Evolutionary conservation across 2,888 invertebrate genomes (phyloP).

Genomic region (Tinea pellionella): DNA sequence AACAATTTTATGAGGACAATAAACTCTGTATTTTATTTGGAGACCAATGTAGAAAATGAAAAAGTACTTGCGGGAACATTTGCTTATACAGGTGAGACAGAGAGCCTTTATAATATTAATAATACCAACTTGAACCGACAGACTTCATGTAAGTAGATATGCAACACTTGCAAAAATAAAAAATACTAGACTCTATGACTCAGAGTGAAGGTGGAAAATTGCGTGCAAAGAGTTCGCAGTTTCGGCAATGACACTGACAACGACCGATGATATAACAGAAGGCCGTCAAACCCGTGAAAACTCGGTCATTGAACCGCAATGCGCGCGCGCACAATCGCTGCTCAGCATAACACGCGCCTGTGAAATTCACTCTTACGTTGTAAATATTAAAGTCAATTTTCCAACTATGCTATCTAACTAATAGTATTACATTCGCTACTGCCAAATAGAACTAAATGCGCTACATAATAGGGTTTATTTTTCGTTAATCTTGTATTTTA

Average conservation of each 20-base stretch:
- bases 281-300: constrained; percentile 70
- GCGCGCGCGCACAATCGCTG: constrained; percentile 27
- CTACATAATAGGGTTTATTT: constrained; percentile 1
- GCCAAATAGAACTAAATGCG: neutral
- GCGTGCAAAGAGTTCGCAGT: constrained; percentile 36
- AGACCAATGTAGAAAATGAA: neutral
- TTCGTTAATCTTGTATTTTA: neutral
- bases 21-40: neutral
- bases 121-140: constrained; percentile 3
- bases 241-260: constrained; percentile 71
- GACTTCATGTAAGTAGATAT: neutral
- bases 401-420: neutral
- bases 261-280: constrained; percentile 67
- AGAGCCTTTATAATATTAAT: constrained; percentile 4
- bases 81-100: constrained; percentile 11
- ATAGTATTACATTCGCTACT: constrained; percentile 1
- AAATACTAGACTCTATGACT: constrained; percentile 37
- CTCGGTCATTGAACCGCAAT: constrained; percentile 65
- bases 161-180: neutral
- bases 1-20: neutral
- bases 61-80: constrained; percentile 1
- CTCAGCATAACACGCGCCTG: constrained; percentile 21
- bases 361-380: constrained; percentile 48
- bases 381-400: constrained; percentile 34
- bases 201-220: constrained; percentile 44